phyloP scores from a whole-genome alignment of 2,888 invertebrate species.

The Epirrita christyi region DNA sequence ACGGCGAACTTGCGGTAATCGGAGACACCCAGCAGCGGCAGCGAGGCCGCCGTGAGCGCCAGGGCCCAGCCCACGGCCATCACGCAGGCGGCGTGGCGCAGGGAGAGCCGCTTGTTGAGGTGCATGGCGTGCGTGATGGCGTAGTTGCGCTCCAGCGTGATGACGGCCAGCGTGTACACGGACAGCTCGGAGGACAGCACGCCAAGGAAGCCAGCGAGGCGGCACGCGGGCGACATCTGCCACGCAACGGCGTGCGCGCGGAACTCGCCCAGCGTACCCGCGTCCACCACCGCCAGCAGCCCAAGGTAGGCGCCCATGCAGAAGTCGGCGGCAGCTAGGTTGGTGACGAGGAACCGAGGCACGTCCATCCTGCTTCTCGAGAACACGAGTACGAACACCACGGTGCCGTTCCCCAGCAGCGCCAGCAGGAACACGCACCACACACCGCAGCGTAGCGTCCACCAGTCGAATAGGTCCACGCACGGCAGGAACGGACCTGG shows the following conservation, averaged over 20 bases:
- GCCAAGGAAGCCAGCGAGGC: slow-evolving; percentile 97
- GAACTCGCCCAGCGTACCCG: slow-evolving; percentile 97
- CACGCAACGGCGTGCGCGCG: slow-evolving; percentile 98
- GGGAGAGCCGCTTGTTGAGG: slow-evolving; percentile 95
- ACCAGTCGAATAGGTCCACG: slow-evolving; percentile 98
- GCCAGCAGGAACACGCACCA: slow-evolving; percentile 99
- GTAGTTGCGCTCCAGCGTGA: slow-evolving; percentile 97
- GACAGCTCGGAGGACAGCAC: slow-evolving; percentile 97
- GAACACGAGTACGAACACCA: slow-evolving; percentile 96
- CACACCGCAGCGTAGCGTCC: slow-evolving; percentile 97
- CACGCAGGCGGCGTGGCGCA: slow-evolving; percentile 95
- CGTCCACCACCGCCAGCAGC: slow-evolving; percentile 97
- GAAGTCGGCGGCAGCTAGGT: slow-evolving; percentile 98
- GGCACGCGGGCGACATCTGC: slow-evolving; percentile 98
- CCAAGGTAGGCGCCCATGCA: slow-evolving; percentile 98
- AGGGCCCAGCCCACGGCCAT: slow-evolving; percentile 98
- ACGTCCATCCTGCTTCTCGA: slow-evolving; percentile 98
- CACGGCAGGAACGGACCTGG: slow-evolving; percentile 97
- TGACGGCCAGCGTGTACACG: slow-evolving; percentile 97
- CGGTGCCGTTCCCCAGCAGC: slow-evolving; percentile 97
- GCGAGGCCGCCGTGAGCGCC: slow-evolving; percentile 92
- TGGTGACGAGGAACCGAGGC: slow-evolving; percentile 97
- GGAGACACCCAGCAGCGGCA: slow-evolving; percentile 96
- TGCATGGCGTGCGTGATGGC: slow-evolving; percentile 99
- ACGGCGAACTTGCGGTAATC: slow-evolving; percentile 98